Conservation (phyloP, 2,113 vertebrate species). For the Thryonomys swinderianus region DNA sequence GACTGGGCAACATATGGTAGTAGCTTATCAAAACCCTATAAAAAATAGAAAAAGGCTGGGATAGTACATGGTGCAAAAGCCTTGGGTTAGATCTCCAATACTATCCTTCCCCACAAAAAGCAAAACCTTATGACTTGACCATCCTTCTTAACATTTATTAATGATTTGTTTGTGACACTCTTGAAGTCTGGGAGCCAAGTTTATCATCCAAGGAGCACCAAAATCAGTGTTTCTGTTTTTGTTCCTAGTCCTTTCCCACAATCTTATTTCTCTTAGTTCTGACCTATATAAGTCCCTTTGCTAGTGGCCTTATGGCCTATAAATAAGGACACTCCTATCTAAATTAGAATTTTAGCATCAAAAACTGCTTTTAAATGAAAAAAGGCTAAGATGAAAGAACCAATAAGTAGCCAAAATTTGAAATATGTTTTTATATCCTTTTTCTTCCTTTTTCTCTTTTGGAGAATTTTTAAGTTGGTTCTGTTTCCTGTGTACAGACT, state of each 20-base stretch:
- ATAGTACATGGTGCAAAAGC: neutral
- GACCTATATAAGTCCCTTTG: constrained; percentile 43
- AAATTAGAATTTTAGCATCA: constrained; percentile 36
- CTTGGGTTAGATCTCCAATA: neutral
- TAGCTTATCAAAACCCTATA: neutral
- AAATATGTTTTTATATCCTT: constrained; percentile 5
- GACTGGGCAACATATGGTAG: neutral
- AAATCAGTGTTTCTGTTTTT: constrained; percentile 39
- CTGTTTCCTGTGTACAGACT: constrained; percentile 55
- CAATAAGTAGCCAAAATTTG: constrained; percentile 1
- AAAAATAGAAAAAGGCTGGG: neutral
- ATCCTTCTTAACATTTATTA: neutral
- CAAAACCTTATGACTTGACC: neutral
- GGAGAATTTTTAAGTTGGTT: constrained; percentile 41
- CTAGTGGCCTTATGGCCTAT: neutral
- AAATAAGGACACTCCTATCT: constrained; percentile 29
- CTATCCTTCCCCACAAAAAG: neutral
- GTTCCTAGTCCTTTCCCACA: constrained; percentile 33
- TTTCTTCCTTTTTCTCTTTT: constrained; percentile 50
- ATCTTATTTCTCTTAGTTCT: constrained; percentile 49
- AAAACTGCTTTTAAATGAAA: constrained; percentile 57
- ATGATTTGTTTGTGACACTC: neutral
- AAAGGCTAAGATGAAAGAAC: neutral
- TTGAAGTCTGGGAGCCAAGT: neutral
- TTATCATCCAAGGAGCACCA: neutral